phyloP scores from a whole-genome alignment of 2,797 vertebrate genomes.

The Manis javanica region DNA sequence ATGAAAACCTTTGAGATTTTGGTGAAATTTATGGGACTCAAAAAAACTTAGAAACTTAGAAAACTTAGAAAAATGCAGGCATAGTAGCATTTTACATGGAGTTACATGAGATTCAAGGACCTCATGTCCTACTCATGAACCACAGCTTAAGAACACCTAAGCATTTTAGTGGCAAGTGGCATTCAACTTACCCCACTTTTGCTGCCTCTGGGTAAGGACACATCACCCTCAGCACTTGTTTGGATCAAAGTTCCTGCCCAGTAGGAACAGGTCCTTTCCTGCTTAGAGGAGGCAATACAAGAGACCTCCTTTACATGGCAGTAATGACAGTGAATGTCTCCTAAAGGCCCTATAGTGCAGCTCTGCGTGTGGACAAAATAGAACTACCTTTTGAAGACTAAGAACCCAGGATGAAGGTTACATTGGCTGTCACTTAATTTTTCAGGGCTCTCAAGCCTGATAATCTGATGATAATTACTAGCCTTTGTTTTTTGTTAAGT shows the following conservation, averaged over 20 bases:
- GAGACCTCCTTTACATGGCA: not conserved
- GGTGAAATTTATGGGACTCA: not conserved
- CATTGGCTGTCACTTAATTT: not conserved
- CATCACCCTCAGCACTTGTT: not conserved
- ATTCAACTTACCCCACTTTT: not conserved
- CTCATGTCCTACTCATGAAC: not conserved
- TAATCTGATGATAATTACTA: not conserved
- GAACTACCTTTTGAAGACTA: not conserved
- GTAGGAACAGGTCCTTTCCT: not conserved
- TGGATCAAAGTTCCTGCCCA: not conserved
- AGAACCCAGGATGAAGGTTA: not conserved
- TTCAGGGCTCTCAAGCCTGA: not conserved
- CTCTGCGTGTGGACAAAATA: not conserved
- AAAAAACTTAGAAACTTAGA: no score
- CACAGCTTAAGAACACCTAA: not conserved
- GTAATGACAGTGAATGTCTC: not conserved
- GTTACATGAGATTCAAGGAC: not conserved
- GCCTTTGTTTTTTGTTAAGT: not conserved
- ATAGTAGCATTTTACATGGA: not conserved
- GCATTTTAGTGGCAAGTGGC: not conserved
- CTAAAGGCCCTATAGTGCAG: not conserved
- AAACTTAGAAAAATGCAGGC: not conserved
- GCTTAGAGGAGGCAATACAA: not conserved
- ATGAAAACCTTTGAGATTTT: conserved; percentile 7
- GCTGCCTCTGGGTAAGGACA: not conserved